Evolutionary conservation across 1,140 invertebrate species (phyloP).

Genomic region (Thalassaphorura encarpata): DNA sequence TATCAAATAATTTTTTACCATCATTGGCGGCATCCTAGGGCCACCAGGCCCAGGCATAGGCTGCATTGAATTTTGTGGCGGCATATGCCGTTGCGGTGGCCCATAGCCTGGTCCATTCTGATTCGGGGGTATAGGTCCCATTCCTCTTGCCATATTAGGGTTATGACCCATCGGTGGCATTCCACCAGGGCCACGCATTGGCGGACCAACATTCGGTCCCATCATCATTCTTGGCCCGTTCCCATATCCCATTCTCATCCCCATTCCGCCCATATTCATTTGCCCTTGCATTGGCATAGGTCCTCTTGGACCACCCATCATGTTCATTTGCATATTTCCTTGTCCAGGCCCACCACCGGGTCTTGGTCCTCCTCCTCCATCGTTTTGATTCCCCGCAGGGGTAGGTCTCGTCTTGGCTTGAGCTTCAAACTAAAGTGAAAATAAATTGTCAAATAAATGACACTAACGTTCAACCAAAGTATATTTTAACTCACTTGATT

Average conservation of each 20-base stretch:
- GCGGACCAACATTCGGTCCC: too few relatives aligned
- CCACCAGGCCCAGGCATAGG: slow-evolving; percentile 48
- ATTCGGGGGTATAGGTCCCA: too few relatives aligned
- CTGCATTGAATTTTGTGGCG: slow-evolving; percentile 35
- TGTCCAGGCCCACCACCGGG: slow-evolving; percentile 15
- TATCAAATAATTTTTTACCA: slow-evolving; percentile 7
- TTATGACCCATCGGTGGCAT: too few relatives aligned
- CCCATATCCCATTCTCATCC: slow-evolving; percentile 15
- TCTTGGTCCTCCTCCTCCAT: too few relatives aligned
- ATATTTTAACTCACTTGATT: slow-evolving; percentile 46
- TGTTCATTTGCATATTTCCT: slow-evolving; percentile 26
- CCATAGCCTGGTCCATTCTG: slow-evolving; percentile 23
- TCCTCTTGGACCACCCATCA: slow-evolving; percentile 29
- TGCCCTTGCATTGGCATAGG: not conserved
- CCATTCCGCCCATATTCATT: too few relatives aligned
- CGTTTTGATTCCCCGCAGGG: slow-evolving; percentile 40
- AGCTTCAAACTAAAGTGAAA: slow-evolving; percentile 77
- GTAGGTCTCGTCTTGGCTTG: slow-evolving; percentile 73
- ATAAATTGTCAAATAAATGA: too few relatives aligned
- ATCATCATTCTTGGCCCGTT: slow-evolving; percentile 16
- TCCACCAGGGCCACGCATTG: too few relatives aligned
- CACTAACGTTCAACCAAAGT: too few relatives aligned
- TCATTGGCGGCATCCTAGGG: slow-evolving; percentile 49
- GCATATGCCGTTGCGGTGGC: slow-evolving; percentile 25
- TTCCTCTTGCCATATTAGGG: too few relatives aligned